These are phyloP conservation scores for Pipistrellus pygmaeus DNA, from an alignment of 2,797 vertebrate species.

Conservation along the genomic window DNA sequence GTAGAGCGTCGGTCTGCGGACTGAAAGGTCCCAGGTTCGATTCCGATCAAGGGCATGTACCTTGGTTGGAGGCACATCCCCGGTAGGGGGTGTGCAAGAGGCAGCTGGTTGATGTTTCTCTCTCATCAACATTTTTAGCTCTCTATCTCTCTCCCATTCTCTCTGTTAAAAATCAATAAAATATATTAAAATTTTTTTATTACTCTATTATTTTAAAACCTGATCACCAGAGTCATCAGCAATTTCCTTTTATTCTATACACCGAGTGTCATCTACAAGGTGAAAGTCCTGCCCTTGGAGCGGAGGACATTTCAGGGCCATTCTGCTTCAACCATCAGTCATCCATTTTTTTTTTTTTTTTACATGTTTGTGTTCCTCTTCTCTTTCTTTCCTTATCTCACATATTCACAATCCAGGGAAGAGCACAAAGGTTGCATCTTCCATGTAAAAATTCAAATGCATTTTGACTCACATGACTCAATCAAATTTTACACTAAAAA, in stretches of 20 bases:
- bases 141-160: no score
- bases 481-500: constrained; percentile 46
- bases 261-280: not conserved
- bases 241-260: not conserved
- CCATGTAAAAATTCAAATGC: constrained; percentile 40
- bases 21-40: no score
- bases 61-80: no score
- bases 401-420: constrained; percentile 46
- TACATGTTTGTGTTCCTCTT: not conserved
- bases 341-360: constrained; percentile 15
- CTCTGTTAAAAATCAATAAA: no score
- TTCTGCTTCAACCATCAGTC: not conserved
- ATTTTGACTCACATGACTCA: not conserved
- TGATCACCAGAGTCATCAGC: not conserved
- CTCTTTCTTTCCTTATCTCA: constrained; percentile 39
- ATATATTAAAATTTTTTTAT: not conserved
- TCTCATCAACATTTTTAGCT: no score
- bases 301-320: not conserved
- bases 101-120: no score
- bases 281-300: not conserved
- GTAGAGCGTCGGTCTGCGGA: no score
- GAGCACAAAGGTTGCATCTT: not conserved
- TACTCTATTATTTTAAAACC: not conserved
- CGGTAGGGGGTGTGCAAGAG: no score
- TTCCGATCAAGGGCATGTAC: no score